Conservation (phyloP, 2,888 invertebrate species). For the Amphiduros pacificus region DNA sequence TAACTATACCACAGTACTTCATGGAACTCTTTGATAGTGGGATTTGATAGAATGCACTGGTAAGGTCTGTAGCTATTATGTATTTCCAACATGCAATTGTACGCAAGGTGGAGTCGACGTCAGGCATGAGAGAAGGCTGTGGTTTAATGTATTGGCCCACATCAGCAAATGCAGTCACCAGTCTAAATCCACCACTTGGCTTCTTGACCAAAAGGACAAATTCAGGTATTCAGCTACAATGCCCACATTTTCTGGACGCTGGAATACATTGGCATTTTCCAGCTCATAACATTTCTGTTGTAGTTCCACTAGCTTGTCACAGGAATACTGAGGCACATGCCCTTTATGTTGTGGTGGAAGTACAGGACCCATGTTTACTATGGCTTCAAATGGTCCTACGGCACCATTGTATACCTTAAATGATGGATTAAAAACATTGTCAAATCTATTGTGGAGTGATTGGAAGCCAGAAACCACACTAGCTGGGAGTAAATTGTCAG, state of each 20-base stretch:
- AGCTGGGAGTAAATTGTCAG: slow-evolving; percentile 18
- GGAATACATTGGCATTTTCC: slow-evolving; percentile 6
- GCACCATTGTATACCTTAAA: slow-evolving; percentile 4
- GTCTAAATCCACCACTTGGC: background rate
- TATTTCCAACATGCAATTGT: slow-evolving; percentile 1
- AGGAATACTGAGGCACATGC: slow-evolving; percentile 16
- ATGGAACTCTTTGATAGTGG: background rate
- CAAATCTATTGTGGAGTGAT: background rate
- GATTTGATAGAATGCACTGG: background rate
- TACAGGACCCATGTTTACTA: slow-evolving; percentile 10
- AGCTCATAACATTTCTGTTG: slow-evolving; percentile 18
- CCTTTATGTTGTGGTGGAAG: slow-evolving; percentile 21
- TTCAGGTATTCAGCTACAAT: slow-evolving; percentile 13
- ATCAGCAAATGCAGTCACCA: background rate
- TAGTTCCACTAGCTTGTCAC: slow-evolving; percentile 14
- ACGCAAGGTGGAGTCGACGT: background rate
- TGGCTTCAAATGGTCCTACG: background rate
- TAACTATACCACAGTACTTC: background rate
- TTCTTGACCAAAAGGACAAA: background rate
- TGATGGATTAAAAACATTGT: slow-evolving; percentile 3
- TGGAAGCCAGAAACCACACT: background rate
- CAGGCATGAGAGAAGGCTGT: background rate
- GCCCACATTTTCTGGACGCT: slow-evolving; percentile 12
- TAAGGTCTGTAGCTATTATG: background rate
- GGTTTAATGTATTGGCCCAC: background rate